Evolutionary conservation across 2,113 vertebrate genomes (phyloP), one percentile per base, ranked within the genome.

Genomic region (Labrus mixtus): DNA sequence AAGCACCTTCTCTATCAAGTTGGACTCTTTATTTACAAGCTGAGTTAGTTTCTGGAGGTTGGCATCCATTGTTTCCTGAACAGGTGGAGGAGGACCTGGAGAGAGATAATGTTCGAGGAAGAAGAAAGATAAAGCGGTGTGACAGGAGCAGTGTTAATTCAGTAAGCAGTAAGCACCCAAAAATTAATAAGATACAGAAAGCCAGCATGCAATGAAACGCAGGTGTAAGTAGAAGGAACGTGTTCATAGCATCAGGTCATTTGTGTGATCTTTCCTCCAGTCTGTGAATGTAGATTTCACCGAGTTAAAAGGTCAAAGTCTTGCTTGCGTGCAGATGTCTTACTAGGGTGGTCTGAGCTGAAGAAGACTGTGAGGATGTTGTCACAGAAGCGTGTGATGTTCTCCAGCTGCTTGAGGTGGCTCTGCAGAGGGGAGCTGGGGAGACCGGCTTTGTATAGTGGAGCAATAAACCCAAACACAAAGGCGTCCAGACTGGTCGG

Each of bases 21-120:
- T 99, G 95, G 97, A 98, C 86, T 99, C 98, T 95, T 99, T 98
- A 95, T 98, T 98, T 96, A 99, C 97, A 95, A 99, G 98, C 75
- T 99, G 97, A 78, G 97, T 99, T 93, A 99, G 96, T 96, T 99
- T 99, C 95, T 97, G 97, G 53, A 99, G 96, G 94, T 99, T 99
- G 91, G 96, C 97, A 90, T 99, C 98, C 93, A 96, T 92, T 51
- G 87, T 93, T 88, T 99, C 96, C 92, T 96, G 96, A 94, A 94
- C 94, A 91, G 93, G 79, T 13, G 94, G 90, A 87, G 93, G 93
- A 81, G 93, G 84, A 92, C 96, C 97, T 98, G 93, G 89, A 94
- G 78, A 91, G 82, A 10, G 90, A 87, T 91, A 87, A 92, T 54
- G 76, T 11, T 12, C 55, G 48, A 11, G 39, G 64, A 82, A 59